phyloP scores from a whole-genome alignment of 2,888 invertebrate genomes.

The Rhagonycha lutea region DNA sequence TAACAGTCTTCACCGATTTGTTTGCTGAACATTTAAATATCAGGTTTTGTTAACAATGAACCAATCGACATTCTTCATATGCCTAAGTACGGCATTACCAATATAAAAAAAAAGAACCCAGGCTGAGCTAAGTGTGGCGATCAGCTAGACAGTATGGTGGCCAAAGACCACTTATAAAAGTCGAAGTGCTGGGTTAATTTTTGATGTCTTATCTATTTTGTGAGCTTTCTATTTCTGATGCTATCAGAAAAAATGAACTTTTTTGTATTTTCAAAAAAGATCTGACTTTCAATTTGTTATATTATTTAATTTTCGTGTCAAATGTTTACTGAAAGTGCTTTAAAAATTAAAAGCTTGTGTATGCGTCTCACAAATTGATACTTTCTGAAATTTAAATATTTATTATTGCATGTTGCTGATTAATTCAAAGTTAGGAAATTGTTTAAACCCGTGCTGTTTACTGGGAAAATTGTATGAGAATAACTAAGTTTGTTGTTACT shows the following conservation, averaged over 20 bases:
- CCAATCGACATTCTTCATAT: no score
- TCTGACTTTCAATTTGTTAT: background rate
- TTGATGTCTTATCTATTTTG: no score
- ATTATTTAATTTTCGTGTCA: background rate
- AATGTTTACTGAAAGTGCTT: background rate
- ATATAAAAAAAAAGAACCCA: no score
- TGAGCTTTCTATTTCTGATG: no score
- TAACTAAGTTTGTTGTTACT: constrained; percentile 46
- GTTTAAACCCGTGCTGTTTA: background rate
- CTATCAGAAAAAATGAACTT: background rate
- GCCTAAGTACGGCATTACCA: no score
- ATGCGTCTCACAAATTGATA: background rate
- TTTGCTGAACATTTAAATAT: no score
- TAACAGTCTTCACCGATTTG: no score
- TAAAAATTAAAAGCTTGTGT: background rate
- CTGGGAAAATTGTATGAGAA: constrained; percentile 44
- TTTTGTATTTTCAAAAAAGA: background rate
- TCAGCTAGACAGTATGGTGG: no score
- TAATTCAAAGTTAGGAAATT: background rate
- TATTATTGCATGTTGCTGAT: background rate
- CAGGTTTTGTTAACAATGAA: no score
- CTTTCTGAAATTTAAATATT: background rate
- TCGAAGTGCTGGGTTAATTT: no score
- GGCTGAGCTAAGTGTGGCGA: no score
- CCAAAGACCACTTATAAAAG: no score